A percentile compares a stretch with the other conserved stretches of the same genome.
These are phyloP conservation scores for Desmophyllum pertusum DNA, from an alignment of 92 coral and sea anemone species.

Conservation along the genomic window DNA sequence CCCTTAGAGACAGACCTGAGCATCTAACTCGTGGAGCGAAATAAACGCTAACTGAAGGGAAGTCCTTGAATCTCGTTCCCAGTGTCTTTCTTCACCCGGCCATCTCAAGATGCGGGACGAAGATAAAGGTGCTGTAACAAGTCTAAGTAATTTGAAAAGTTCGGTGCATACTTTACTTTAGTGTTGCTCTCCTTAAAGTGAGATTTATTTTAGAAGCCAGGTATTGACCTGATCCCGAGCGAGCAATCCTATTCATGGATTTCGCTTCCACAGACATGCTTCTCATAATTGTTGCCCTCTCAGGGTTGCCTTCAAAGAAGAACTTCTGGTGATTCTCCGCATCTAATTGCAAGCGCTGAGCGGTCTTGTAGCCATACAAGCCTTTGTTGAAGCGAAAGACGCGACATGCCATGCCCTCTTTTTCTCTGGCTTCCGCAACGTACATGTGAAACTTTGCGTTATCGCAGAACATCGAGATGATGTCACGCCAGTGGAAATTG, in stretches of 20 bases:
- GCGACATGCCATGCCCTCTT: conserved; percentile 13
- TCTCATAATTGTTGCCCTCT: conserved; percentile 20
- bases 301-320: conserved; percentile 54
- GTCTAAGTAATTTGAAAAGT: background rate
- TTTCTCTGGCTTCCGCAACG: conserved; percentile 23
- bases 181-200: conserved; percentile 17
- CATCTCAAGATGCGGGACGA: no score
- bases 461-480: conserved; percentile 69
- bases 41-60: no score
- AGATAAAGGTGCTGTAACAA: no score
- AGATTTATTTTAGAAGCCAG: conserved; percentile 10
- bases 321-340: conserved; percentile 70
- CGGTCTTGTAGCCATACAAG: conserved; percentile 75
- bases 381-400: conserved; percentile 73
- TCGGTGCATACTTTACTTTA: background rate
- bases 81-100: no score
- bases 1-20: no score
- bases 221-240: conserved; percentile 11
- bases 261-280: conserved; percentile 31
- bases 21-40: no score
- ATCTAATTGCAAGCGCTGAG: conserved; percentile 74
- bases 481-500: conserved; percentile 73
- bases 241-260: conserved; percentile 24
- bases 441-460: conserved; percentile 71
- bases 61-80: no score